Conservation (phyloP, 2,888 invertebrate species). For the Torymus auratus region DNA sequence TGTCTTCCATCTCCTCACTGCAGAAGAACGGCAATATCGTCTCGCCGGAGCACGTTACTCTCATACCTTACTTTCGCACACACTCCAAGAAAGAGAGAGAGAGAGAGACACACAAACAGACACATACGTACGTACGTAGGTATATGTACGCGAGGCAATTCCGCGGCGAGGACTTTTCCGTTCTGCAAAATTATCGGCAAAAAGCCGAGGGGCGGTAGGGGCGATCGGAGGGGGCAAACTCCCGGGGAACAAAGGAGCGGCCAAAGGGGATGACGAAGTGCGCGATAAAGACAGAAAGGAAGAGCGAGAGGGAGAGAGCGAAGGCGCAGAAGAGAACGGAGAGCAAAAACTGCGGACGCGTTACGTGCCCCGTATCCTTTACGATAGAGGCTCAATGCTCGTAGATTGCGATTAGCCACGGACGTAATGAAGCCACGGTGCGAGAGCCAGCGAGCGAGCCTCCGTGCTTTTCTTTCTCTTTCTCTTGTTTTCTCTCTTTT, state of each 20-base stretch:
- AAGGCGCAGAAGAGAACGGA: constrained; percentile 3
- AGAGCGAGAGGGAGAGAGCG: constrained; percentile 16
- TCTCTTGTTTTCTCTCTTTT: background rate
- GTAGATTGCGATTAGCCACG: constrained; percentile 76
- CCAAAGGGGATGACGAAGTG: constrained; percentile 37
- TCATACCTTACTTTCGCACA: background rate
- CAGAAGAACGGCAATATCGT: background rate
- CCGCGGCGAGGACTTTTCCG: constrained; percentile 65
- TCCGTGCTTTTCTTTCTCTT: constrained; percentile 1
- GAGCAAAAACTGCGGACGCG: constrained; percentile 69
- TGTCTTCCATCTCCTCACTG: constrained; percentile 4
- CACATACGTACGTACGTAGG: too few relatives aligned
- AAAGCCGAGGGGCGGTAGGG: constrained; percentile 60
- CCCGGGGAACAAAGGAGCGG: constrained; percentile 60
- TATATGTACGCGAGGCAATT: constrained; percentile 2
- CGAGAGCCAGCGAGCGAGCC: background rate
- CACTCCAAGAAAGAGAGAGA: background rate
- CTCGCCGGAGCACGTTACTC: background rate
- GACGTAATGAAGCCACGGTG: constrained; percentile 74
- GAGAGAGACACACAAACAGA: too few relatives aligned
- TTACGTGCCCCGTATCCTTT: constrained; percentile 72
- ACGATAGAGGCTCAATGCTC: constrained; percentile 71
- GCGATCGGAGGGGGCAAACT: constrained; percentile 59
- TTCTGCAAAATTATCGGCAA: constrained; percentile 72
- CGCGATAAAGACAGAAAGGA: background rate